Evolutionary conservation across 2,113 vertebrate genomes (phyloP).

Genomic region (Limnothrissa miodon): DNA sequence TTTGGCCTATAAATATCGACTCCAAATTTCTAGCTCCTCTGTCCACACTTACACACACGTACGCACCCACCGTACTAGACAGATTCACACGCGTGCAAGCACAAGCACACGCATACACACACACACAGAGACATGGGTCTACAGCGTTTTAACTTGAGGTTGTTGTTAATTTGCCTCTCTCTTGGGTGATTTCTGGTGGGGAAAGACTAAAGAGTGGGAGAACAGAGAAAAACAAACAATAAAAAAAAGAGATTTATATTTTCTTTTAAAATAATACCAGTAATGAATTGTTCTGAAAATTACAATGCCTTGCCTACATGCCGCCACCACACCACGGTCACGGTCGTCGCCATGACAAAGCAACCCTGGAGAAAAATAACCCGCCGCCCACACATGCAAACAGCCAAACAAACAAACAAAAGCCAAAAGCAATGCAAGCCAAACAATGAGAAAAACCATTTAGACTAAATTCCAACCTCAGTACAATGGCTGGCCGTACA

Average conservation of each 20-base stretch:
- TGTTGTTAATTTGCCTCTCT: neutral
- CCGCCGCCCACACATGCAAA: neutral
- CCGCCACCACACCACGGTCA: too few species aligned
- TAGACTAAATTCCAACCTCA: too few species aligned
- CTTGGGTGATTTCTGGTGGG: neutral
- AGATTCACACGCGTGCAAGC: neutral
- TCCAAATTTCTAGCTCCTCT: slow-evolving; percentile 45
- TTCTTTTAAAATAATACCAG: neutral
- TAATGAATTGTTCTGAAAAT: neutral
- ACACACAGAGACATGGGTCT: neutral
- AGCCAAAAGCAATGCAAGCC: too few species aligned
- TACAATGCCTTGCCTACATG: too few species aligned
- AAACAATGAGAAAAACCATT: too few species aligned
- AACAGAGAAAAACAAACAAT: neutral
- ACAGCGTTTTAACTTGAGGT: neutral
- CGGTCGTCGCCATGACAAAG: too few species aligned
- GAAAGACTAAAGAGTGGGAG: neutral
- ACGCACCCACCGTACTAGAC: neutral
- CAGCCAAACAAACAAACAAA: neutral
- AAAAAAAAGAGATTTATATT: neutral
- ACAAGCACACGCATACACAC: neutral
- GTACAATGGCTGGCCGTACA: too few species aligned
- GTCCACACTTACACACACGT: neutral
- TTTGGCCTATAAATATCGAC: neutral
- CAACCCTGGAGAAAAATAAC: neutral